Evolutionary conservation across 2,888 invertebrate species (phyloP).

Genomic region (Entomobrya multifasciata): DNA sequence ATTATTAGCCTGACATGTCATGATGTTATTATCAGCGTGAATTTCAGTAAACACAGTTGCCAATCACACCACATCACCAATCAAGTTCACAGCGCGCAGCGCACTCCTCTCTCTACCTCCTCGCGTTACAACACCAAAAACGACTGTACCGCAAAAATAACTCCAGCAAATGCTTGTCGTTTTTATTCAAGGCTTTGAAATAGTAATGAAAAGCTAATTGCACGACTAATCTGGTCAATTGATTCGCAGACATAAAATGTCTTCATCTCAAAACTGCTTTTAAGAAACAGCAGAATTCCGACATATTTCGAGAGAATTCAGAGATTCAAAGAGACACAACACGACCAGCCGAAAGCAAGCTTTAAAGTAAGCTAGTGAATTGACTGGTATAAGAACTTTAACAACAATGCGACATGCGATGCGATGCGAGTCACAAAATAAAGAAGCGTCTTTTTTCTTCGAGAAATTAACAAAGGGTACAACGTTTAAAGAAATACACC

Average conservation of each 20-base stretch:
- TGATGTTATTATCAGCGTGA: not conserved
- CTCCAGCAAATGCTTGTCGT: not conserved
- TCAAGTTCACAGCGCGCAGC: too few relatives aligned
- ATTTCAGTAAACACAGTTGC: too few relatives aligned
- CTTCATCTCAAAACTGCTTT: constrained; percentile 4
- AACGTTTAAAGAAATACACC: not conserved
- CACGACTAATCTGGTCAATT: constrained; percentile 26
- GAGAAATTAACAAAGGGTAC: too few relatives aligned
- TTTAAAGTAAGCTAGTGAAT: not conserved
- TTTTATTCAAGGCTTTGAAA: not conserved
- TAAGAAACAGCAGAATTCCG: not conserved
- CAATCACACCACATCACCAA: too few relatives aligned
- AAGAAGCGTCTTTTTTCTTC: too few relatives aligned
- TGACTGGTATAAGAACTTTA: too few relatives aligned
- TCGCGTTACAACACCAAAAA: too few relatives aligned
- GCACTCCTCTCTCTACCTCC: not conserved
- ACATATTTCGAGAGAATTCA: not conserved
- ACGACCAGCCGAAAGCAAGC: not conserved
- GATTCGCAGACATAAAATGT: constrained; percentile 26
- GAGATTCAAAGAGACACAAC: too few relatives aligned
- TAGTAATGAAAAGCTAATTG: constrained; percentile 24
- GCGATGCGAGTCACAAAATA: too few relatives aligned
- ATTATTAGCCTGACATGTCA: not conserved
- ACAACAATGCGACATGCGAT: too few relatives aligned
- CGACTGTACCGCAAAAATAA: not conserved